Conservation (phyloP, 2,113 vertebrate species). For the Leptodactylus fuscus region DNA sequence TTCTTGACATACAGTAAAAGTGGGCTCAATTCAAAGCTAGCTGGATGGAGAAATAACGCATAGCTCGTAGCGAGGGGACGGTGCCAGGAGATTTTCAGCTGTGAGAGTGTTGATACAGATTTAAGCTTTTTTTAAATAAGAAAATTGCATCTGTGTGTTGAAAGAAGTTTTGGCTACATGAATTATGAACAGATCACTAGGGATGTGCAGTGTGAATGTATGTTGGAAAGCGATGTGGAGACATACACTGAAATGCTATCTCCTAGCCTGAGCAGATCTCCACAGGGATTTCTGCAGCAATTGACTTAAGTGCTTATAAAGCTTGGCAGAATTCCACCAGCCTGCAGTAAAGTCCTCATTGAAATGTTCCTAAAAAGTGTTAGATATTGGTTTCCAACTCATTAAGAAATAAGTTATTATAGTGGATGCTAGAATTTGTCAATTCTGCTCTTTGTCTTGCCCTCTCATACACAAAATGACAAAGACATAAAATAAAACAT, state of each 20-base stretch:
- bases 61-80: not conserved
- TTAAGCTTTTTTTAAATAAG: slow-evolving; percentile 48
- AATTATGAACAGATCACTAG: slow-evolving; percentile 54
- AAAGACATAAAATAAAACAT: not conserved
- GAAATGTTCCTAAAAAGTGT: slow-evolving; percentile 55
- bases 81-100: not conserved
- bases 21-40: not conserved
- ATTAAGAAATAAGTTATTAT: slow-evolving; percentile 32
- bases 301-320: slow-evolving; percentile 58
- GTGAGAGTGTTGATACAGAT: slow-evolving; percentile 33
- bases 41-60: not conserved
- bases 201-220: slow-evolving; percentile 53
- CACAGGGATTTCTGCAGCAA: slow-evolving; percentile 53
- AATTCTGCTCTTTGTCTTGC: not conserved
- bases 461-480: not conserved
- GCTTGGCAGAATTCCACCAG: slow-evolving; percentile 50
- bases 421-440: not conserved
- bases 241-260: slow-evolving; percentile 49
- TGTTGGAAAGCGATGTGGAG: slow-evolving; percentile 37
- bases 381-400: slow-evolving; percentile 43
- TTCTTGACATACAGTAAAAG: not conserved
- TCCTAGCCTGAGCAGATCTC: slow-evolving; percentile 40
- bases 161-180: slow-evolving; percentile 44
- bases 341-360: slow-evolving; percentile 23
- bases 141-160: slow-evolving; percentile 37